phyloP scores from a whole-genome alignment of 2,797 vertebrate species.

The Crocodylus rhombifer region DNA sequence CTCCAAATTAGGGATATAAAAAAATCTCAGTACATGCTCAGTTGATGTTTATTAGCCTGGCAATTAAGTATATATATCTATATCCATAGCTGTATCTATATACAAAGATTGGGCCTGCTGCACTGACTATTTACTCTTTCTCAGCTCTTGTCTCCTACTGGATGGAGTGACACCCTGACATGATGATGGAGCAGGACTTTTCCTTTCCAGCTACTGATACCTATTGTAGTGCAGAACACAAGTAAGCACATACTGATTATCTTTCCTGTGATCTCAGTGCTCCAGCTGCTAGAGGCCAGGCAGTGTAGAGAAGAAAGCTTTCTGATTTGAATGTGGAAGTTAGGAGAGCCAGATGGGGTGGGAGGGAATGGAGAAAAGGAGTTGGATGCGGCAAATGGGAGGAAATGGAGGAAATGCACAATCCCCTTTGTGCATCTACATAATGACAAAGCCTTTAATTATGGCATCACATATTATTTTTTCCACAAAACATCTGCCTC shows the following conservation, averaged over 20 bases:
- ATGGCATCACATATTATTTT: neutral
- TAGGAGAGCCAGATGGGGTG: neutral
- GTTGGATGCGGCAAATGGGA: no score
- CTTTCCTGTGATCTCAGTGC: neutral
- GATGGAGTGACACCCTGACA: no score
- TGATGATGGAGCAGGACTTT: neutral
- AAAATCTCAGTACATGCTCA: neutral
- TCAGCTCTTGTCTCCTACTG: no score
- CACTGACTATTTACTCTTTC: no score
- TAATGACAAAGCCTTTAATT: neutral
- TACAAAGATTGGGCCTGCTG: no score
- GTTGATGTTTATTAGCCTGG: neutral
- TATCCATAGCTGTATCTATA: no score
- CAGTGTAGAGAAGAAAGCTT: neutral
- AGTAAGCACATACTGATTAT: neutral
- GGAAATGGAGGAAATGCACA: neutral
- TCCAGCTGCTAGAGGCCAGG: neutral
- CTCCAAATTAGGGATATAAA: neutral
- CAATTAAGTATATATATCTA: neutral
- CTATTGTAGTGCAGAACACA: neutral
- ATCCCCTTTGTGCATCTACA: neutral
- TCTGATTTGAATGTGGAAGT: neutral
- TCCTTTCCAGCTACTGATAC: neutral
- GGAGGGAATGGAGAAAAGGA: no score
- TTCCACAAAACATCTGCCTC: neutral